Percentiles rank a stretch among this genome's conserved stretches.
Conservation (phyloP, 2,888 invertebrate species). For the Anoplius nigerrimus region DNA sequence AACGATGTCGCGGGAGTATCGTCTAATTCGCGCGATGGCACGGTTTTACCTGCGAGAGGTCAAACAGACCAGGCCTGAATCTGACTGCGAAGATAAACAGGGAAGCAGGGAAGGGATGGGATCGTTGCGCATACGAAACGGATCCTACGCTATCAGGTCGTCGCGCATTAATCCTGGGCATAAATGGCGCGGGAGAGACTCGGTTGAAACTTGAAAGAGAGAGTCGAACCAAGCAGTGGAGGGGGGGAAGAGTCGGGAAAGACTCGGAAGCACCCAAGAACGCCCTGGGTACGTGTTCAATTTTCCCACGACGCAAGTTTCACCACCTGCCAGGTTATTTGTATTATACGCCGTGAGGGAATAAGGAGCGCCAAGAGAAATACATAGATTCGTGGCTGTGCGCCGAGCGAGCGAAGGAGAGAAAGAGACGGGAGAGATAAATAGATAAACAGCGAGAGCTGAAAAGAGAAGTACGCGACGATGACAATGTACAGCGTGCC, state of each 20-base stretch:
- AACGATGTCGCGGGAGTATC: background rate
- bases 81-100: too few species aligned
- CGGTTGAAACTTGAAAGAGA: too few species aligned
- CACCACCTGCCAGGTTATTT: background rate
- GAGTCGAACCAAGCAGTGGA: too few species aligned
- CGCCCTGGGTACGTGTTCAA: conserved; percentile 29
- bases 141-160: conserved; percentile 2
- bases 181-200: conserved; percentile 6
- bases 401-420: too few species aligned
- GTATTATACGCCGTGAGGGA: background rate
- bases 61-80: background rate
- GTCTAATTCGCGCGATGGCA: conserved; percentile 1
- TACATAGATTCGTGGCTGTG: background rate
- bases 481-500: too few species aligned
- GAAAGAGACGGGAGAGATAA: background rate
- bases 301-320: conserved; percentile 19
- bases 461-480: conserved; percentile 10
- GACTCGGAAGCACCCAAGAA: conserved; percentile 17
- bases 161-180: conserved; percentile 12
- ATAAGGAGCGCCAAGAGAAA: background rate
- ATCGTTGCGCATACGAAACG: conserved; percentile 5
- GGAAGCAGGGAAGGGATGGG: too few species aligned
- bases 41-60: conserved; percentile 1
- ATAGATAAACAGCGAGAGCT: background rate
- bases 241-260: too few species aligned